Conservation (phyloP, 2,888 invertebrate genomes). For the Lamellibrachia satsuma region DNA sequence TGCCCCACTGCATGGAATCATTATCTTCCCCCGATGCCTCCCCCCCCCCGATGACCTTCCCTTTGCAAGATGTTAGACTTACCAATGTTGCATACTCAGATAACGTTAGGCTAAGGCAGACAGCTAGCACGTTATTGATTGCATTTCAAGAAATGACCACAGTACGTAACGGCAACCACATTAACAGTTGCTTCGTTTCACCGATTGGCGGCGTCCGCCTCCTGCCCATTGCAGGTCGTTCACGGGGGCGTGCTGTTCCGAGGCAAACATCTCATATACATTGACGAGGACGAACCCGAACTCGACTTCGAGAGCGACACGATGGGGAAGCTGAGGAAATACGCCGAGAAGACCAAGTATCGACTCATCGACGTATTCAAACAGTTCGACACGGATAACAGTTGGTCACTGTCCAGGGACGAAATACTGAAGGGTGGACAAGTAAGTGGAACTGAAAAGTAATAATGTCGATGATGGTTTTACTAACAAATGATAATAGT, state of each 20-base stretch:
- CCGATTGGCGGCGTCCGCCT: neutral
- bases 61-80: too few species aligned
- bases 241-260: constrained; percentile 50
- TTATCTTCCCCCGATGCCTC: too few species aligned
- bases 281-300: constrained; percentile 24
- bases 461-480: neutral
- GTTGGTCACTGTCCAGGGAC: constrained; percentile 48
- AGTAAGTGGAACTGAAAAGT: neutral
- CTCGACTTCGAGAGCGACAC: constrained; percentile 51
- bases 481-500: neutral
- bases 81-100: too few species aligned
- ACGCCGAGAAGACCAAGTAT: constrained; percentile 49
- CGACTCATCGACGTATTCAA: constrained; percentile 59
- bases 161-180: too few species aligned
- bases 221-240: constrained; percentile 41
- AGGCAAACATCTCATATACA: constrained; percentile 26
- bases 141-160: too few species aligned
- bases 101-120: too few species aligned
- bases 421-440: constrained; percentile 48
- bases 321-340: constrained; percentile 52
- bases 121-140: too few species aligned
- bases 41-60: too few species aligned
- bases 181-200: too few species aligned
- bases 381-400: constrained; percentile 59
- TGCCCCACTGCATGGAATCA: too few species aligned